Evolutionary conservation across 1,140 invertebrate species (phyloP), one percentile per base, ranked within the genome.

Genomic region (Probaryconus sp.): DNA sequence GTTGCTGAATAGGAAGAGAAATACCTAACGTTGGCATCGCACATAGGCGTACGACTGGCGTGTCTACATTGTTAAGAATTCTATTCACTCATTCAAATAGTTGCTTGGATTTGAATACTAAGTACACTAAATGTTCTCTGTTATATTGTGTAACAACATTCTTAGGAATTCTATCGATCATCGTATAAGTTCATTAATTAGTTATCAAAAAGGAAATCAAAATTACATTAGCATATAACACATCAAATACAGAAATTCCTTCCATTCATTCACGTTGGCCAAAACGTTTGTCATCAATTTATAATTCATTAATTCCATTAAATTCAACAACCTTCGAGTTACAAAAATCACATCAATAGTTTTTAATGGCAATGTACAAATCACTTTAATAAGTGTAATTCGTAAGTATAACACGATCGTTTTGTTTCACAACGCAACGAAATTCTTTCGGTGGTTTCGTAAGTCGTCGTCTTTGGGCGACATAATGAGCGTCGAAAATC

Each of bases 51-150:
- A 7, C 5, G 20, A 50, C 26, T 3, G 3, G 53, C 33, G 18
- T 33, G 47, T 37, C 42, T 69, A 35, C 42, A 55, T 43, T 48
- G 47, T 47, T 61, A 48, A 14, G 50, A 42, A 63, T 71, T 56
- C 50, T 63, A 42, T 55, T 61, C 48, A 56, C 45, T 61, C 20
- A 31, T 28, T 61, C 56, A 7, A 63, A 42, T 24, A 40, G 42
- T 48, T 47, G 33, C 33, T 56, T 63, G 56, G 56, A 63, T 63
- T 63, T 56, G 68, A 63, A 71, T 71, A 63, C 58, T 50, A 56
- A 63, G 42, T 56, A 63, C 35, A 42, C 68, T 71, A 71, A 71
- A 71, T 56, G 43, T 37, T 50, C 35, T 38, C 55, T 61, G 42
- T 48, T n/a, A n/a, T 35, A 61, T 56, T 60, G 55, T 45, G 55